These are phyloP conservation scores for Cisticola juncidis DNA, from an alignment of 2,113 vertebrate genomes.

Conservation along the genomic window DNA sequence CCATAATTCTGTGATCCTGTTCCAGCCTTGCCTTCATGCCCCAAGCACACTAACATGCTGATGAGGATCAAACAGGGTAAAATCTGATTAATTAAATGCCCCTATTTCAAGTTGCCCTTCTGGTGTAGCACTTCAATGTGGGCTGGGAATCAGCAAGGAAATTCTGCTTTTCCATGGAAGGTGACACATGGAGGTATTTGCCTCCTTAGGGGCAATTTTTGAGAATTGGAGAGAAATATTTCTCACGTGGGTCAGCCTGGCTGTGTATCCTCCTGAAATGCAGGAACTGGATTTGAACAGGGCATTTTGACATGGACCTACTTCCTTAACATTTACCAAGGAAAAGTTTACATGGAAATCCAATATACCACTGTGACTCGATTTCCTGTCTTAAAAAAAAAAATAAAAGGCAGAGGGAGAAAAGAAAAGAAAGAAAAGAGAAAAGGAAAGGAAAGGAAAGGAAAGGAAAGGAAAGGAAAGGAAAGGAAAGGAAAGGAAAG, in stretches of 20 bases:
- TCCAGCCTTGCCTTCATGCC: not conserved
- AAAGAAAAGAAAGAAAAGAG: not conserved
- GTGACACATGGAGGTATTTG: not conserved
- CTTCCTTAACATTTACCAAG: not conserved
- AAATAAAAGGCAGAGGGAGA: not conserved
- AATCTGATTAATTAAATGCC: not conserved
- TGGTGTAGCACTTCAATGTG: rapidly evolving
- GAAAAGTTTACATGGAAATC: not conserved
- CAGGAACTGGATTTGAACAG: not conserved
- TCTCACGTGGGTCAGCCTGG: not conserved
- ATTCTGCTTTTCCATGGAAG: not conserved
- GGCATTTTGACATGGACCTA: not conserved
- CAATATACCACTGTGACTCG: not conserved
- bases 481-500: not conserved
- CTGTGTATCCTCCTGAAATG: not conserved
- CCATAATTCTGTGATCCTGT: not conserved
- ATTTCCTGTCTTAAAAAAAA: not conserved
- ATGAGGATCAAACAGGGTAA: not conserved
- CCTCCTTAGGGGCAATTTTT: not conserved
- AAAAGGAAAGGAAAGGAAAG: not conserved
- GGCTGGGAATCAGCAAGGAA: not conserved
- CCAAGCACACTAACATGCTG: not conserved
- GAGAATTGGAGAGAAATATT: not conserved
- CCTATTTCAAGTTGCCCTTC: not conserved
- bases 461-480: too few relatives aligned